Conservation (phyloP, 2,113 vertebrate species). For the Pagrus major region DNA sequence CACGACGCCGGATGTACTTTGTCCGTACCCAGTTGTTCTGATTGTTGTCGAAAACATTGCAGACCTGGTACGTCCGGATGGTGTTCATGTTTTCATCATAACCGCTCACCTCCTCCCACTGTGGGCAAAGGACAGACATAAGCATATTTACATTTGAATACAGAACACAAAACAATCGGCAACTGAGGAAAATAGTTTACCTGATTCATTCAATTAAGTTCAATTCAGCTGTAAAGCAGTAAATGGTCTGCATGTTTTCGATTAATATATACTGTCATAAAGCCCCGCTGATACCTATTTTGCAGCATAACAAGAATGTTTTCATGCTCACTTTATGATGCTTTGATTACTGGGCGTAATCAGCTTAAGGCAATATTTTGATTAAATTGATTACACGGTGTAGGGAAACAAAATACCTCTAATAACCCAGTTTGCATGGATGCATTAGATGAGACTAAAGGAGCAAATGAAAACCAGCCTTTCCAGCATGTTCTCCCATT, state of each 20-base stretch:
- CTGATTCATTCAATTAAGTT: conserved; percentile 41
- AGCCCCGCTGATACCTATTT: conserved; percentile 23
- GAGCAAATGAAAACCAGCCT: conserved; percentile 40
- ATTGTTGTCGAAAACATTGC: conserved; percentile 97
- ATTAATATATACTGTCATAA: conserved; percentile 45
- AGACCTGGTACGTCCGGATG: conserved; percentile 98
- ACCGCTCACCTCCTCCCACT: conserved; percentile 99
- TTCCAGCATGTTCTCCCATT: conserved; percentile 1
- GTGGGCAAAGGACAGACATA: conserved; percentile 60
- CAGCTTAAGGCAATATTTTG: conserved; percentile 50
- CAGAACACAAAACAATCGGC: background rate
- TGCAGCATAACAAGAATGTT: conserved; percentile 42
- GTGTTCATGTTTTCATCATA: conserved; percentile 99
- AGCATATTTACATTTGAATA: background rate
- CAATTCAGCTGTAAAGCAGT: conserved; percentile 49
- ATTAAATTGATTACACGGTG: conserved; percentile 54
- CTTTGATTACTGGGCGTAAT: conserved; percentile 49
- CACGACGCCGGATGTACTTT: conserved; percentile 94
- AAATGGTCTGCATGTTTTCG: conserved; percentile 31
- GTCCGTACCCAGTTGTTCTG: conserved; percentile 99
- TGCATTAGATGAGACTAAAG: background rate
- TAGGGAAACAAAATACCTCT: conserved; percentile 47
- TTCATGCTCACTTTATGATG: conserved; percentile 40
- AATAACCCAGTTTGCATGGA: conserved; percentile 33
- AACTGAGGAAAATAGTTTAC: conserved; percentile 13